phyloP scores from a whole-genome alignment of 2,888 invertebrate genomes.

The Schizaphis graminum region DNA sequence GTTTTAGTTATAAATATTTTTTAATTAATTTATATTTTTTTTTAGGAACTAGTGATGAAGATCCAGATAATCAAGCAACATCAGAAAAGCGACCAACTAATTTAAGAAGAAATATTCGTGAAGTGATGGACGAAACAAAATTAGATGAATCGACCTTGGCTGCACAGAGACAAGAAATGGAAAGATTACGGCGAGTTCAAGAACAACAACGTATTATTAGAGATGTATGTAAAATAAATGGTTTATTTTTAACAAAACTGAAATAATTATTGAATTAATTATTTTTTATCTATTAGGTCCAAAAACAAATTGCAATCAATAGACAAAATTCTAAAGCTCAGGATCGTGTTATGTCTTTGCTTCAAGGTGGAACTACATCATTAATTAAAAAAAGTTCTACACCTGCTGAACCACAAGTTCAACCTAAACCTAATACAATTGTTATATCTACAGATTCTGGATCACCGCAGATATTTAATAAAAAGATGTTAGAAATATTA shows the following conservation, averaged over 20 bases:
- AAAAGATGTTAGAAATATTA: slow-evolving; percentile 70
- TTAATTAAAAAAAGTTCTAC: slow-evolving; percentile 68
- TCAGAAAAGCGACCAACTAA: slow-evolving; percentile 74
- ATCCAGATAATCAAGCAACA: slow-evolving; percentile 70
- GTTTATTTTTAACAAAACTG: not conserved
- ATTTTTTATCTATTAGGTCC: slow-evolving; percentile 72
- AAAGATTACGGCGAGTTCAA: slow-evolving; percentile 85
- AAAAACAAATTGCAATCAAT: slow-evolving; percentile 83
- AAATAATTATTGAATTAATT: not conserved
- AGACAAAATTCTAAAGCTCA: slow-evolving; percentile 76
- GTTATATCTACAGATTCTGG: slow-evolving; percentile 69
- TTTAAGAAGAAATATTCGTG: slow-evolving; percentile 88
- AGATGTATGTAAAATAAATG: slow-evolving; percentile 72
- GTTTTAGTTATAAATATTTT: not conserved
- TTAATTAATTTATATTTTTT: slow-evolving; percentile 50
- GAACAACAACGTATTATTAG: slow-evolving; percentile 87
- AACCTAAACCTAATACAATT: slow-evolving; percentile 69
- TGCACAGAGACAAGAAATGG: slow-evolving; percentile 94
- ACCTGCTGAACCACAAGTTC: slow-evolving; percentile 64
- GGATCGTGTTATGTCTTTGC: slow-evolving; percentile 79
- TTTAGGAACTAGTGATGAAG: slow-evolving; percentile 70
- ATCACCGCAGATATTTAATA: slow-evolving; percentile 69
- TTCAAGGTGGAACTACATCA: slow-evolving; percentile 75
- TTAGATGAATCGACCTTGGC: slow-evolving; percentile 91
- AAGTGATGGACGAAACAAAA: slow-evolving; percentile 94